Percentiles rank a stretch among this genome's conserved stretches.
phyloP scores from a whole-genome alignment of 2,113 vertebrate species.

The Xyliphius kryptos region DNA sequence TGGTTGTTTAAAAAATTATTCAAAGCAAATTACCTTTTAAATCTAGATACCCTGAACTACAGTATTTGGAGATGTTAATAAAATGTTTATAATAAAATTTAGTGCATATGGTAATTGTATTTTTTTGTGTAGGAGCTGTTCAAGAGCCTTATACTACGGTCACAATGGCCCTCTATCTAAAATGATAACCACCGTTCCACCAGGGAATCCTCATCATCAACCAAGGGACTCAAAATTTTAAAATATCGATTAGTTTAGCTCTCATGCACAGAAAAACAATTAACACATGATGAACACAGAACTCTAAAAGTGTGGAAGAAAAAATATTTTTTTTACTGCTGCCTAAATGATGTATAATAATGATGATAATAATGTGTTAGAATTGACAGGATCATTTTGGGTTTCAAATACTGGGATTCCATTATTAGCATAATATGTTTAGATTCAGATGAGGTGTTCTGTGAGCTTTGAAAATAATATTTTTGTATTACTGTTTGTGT shows the following conservation, averaged over 20 bases:
- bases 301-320: conserved; percentile 54
- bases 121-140: conserved; percentile 30
- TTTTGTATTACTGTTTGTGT: conserved; percentile 21
- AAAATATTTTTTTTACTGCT: conserved; percentile 60
- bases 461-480: conserved; percentile 50
- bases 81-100: too few species aligned
- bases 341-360: too few species aligned
- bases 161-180: conserved; percentile 45
- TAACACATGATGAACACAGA: conserved; percentile 30
- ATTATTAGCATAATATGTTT: conserved; percentile 66
- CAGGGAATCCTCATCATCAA: conserved; percentile 48
- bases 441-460: conserved; percentile 69
- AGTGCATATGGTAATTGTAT: too few species aligned
- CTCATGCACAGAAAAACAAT: not conserved
- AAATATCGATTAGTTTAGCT: not conserved
- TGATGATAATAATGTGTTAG: conserved; percentile 62
- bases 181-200: conserved; percentile 45
- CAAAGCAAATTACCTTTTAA: too few species aligned
- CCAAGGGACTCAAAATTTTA: too few species aligned
- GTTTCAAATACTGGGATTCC: conserved; percentile 61
- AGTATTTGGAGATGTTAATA: too few species aligned
- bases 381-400: conserved; percentile 57
- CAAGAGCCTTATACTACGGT: conserved; percentile 21
- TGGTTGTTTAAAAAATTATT: too few species aligned
- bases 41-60: too few species aligned